Base-by-base conservation (phyloP, 1,140 invertebrate species). In the Gonatopus flavifemur region DNA sequence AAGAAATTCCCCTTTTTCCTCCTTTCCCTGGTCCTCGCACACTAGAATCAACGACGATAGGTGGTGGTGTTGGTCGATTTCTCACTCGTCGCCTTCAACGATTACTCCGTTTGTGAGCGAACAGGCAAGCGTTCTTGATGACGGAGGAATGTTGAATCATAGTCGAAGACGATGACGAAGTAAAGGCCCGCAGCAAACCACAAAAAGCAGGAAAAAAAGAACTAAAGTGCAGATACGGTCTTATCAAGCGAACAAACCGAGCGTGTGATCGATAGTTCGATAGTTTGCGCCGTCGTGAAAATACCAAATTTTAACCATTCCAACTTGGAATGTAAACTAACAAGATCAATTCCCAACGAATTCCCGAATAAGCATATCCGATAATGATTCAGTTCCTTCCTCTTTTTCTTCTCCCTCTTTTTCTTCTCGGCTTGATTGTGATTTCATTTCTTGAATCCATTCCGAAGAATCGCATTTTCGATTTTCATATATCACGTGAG, bases 221-320 rank as follows among this genome's bases (percentile, higher is more conserved):
- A 30, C 19, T 12, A 40, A 40, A 37, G 31, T 41, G 38, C 48
- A 44, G 39, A 40, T 46, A 31, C 45, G 47, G 42, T 49, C 57
- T 61, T 61, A 61, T 61, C 59, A 48, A 52, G 44, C 52, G 40
- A 55, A 40, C 43, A 47, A 52, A 45, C 59, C 52, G 59, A 52
- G 52, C 57, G 44, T 61, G 57, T 59, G 59, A 61, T 61, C 59
- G 59, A 61, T 61, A 61, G 59, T 57, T 61, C 60, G 55, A 62
- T 57, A 61, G 51, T 57, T 62, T 53, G 54, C 59, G 51, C 59
- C 59, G 55, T 39, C 49, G 51, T 45, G 50, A 15, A 30, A 19
- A 39, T 38, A n/a, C n/a, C n/a, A n/a, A n/a, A n/a, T n/a, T n/a
- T n/a, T n/a, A n/a, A n/a, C n/a, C n/a, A n/a, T n/a, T n/a, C n/a